Evolutionary conservation across 2,888 invertebrate genomes (phyloP).

Genomic region (Calliopum simillimum): DNA sequence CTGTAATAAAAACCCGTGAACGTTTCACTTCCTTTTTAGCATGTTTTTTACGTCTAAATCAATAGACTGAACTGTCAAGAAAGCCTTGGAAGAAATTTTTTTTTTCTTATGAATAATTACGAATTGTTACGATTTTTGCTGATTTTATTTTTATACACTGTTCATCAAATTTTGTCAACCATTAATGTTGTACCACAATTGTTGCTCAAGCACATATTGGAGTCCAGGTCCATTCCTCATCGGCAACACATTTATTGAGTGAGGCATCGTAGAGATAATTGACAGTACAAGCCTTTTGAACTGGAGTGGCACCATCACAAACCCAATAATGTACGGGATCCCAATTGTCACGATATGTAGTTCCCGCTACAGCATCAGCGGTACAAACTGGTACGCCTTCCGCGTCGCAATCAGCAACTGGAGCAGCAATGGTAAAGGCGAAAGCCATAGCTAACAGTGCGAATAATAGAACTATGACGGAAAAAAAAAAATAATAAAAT

Average conservation of each 20-base stretch:
- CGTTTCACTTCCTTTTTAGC: too few species aligned
- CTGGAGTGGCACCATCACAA: neutral
- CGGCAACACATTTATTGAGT: neutral
- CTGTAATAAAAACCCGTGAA: too few species aligned
- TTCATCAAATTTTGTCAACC: too few species aligned
- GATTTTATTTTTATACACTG: too few species aligned
- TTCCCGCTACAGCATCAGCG: neutral
- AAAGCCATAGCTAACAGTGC: neutral
- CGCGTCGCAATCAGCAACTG: neutral
- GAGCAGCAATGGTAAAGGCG: neutral
- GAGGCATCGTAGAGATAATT: neutral
- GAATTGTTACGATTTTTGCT: too few species aligned
- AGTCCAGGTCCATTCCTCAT: neutral
- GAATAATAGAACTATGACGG: neutral
- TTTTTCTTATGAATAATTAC: too few species aligned
- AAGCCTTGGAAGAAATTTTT: too few species aligned
- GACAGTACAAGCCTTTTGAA: neutral
- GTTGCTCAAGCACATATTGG: neutral
- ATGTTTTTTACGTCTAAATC: too few species aligned
- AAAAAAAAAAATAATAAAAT: neutral
- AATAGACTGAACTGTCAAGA: too few species aligned
- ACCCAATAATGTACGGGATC: slow-evolving; percentile 17
- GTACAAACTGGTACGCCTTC: neutral
- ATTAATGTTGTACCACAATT: too few species aligned
- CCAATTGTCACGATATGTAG: slow-evolving; percentile 4